A percentile compares a stretch with the other conserved stretches of the same genome.
Conservation (phyloP, 1,140 invertebrate genomes). For the Thaumetopoea pityocampa region DNA sequence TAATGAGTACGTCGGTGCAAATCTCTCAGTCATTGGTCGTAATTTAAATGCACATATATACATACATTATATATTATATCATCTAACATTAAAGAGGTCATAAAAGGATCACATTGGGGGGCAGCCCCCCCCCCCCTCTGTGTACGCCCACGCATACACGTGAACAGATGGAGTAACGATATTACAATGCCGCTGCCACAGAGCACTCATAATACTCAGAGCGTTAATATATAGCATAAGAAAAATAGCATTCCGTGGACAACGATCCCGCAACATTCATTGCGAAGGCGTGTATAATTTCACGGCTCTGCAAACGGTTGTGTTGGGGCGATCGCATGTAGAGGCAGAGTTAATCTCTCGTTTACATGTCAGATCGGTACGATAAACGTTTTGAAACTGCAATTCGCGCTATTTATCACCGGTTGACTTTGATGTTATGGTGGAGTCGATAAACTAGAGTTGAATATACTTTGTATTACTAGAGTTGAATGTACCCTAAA, state of each 20-base stretch:
- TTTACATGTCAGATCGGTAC: slow-evolving; percentile 9
- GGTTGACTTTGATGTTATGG: slow-evolving; percentile 1
- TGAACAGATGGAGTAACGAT: too few species aligned
- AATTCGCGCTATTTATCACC: background rate
- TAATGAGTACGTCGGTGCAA: too few species aligned
- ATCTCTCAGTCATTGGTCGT: too few species aligned
- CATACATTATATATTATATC: too few species aligned
- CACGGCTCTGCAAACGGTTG: slow-evolving; percentile 16
- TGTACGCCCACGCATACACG: too few species aligned
- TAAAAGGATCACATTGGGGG: too few species aligned
- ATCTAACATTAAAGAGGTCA: too few species aligned
- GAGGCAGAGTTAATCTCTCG: slow-evolving; percentile 12
- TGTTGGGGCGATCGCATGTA: slow-evolving; percentile 18
- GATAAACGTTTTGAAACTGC: slow-evolving; percentile 12
- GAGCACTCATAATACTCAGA: too few species aligned
- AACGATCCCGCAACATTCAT: background rate
- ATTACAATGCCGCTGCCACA: too few species aligned
- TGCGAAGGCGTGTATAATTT: slow-evolving; percentile 23
- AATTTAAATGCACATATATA: too few species aligned
- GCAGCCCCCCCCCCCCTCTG: too few species aligned
- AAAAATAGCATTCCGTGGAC: background rate
- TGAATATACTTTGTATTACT: background rate
- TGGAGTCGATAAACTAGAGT: background rate
- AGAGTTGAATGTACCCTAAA: too few species aligned
- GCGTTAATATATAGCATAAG: background rate